These are phyloP conservation scores for Sterrhoptilus dennistouni DNA, from an alignment of 2,113 vertebrate genomes.

Conservation along the genomic window DNA sequence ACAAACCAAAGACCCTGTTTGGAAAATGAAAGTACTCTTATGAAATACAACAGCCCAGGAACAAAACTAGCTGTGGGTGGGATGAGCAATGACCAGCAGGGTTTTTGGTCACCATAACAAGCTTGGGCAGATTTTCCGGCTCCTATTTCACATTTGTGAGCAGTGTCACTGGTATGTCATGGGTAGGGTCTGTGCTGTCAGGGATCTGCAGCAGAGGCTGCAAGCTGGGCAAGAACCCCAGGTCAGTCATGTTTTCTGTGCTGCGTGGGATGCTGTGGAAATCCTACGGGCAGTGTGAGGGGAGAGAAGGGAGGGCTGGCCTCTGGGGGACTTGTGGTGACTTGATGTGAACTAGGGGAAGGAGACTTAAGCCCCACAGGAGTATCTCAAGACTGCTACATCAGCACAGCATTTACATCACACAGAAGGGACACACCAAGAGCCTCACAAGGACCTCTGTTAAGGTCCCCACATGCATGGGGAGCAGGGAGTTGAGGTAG, in stretches of 20 bases:
- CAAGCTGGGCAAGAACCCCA: not conserved
- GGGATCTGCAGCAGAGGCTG: not conserved
- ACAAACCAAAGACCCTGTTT: not conserved
- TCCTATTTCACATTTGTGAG: not conserved
- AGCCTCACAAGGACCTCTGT: not conserved
- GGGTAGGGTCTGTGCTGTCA: not conserved
- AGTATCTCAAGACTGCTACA: not conserved
- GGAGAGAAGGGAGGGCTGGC: not conserved
- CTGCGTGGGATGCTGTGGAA: accelerated
- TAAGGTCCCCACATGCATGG: accelerated
- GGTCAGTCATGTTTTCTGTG: not conserved
- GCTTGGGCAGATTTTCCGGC: not conserved
- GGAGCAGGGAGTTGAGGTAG: not conserved
- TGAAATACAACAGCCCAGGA: not conserved
- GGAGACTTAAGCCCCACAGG: accelerated
- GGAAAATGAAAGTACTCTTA: not conserved
- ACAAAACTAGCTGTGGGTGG: not conserved
- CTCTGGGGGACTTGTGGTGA: not conserved
- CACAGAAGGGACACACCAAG: accelerated
- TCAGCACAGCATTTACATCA: not conserved
- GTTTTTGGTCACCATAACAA: not conserved
- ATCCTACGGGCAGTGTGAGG: accelerated
- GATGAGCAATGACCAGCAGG: not conserved
- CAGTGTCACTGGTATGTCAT: not conserved
- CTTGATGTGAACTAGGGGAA: not conserved